Percentiles rank a stretch among this genome's conserved stretches.
Conservation (phyloP, 1,140 invertebrate genomes). For the Gryon sp. region DNA sequence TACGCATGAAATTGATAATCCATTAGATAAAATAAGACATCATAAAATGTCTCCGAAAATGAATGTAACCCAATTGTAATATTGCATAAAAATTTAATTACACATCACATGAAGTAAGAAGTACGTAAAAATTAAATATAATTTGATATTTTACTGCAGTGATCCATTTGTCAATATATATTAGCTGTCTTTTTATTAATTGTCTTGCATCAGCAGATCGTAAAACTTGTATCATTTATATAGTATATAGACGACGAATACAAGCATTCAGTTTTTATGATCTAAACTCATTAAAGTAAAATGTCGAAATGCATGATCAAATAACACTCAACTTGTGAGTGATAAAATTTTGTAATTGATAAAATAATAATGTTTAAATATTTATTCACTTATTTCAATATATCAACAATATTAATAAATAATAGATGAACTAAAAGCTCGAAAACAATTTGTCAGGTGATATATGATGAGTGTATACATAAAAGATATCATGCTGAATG, state of each 20-base stretch:
- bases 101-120: too few species aligned
- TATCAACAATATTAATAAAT: too few species aligned
- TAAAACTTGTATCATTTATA: constrained; percentile 30
- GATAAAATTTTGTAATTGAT: constrained; percentile 42
- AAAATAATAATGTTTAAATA: too few species aligned
- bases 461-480: too few species aligned
- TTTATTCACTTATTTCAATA: too few species aligned
- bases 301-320: constrained; percentile 20
- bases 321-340: constrained; percentile 4
- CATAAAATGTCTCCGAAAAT: background rate
- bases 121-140: too few species aligned
- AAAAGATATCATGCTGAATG: constrained; percentile 33
- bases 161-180: constrained; percentile 2
- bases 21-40: background rate
- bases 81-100: too few species aligned
- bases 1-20: background rate
- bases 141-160: too few species aligned
- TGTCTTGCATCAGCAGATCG: constrained; percentile 16
- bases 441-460: background rate
- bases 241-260: constrained; percentile 5
- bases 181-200: constrained; percentile 34
- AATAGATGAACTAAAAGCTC: background rate
- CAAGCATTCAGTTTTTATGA: constrained; percentile 27
- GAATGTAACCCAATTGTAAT: too few species aligned
- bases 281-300: constrained; percentile 22